phyloP scores from a whole-genome alignment of 2,888 invertebrate species.

The Ormyrus labotus region DNA sequence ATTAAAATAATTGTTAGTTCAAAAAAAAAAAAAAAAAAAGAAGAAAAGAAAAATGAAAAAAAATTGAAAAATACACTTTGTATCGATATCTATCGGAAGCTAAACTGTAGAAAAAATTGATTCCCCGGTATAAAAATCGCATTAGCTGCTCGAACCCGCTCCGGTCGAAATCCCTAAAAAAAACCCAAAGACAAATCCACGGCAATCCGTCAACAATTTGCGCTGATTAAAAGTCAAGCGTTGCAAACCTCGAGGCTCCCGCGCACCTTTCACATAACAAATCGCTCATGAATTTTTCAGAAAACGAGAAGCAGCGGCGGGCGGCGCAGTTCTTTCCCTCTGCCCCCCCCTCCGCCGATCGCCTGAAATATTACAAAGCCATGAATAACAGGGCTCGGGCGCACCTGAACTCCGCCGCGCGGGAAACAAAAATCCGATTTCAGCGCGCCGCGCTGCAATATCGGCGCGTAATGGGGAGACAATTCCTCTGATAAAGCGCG shows the following conservation, averaged over 20 bases:
- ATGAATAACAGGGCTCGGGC: constrained; percentile 39
- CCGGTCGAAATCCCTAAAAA: neutral
- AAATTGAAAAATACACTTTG: no score
- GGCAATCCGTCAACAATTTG: constrained; percentile 10
- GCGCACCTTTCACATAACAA: constrained; percentile 22
- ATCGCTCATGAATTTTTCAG: constrained; percentile 38
- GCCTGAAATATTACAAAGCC: constrained; percentile 49
- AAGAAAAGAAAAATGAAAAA: no score
- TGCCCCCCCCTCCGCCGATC: neutral
- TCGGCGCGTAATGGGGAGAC: constrained; percentile 26
- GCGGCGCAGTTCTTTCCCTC: neutral
- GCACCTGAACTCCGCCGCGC: neutral
- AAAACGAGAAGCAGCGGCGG: neutral
- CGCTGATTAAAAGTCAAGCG: constrained; percentile 35
- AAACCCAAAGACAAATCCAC: neutral
- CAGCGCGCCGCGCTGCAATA: constrained; percentile 4
- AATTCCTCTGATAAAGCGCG: constrained; percentile 40
- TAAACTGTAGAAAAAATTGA: no score
- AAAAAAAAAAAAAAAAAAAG: no score
- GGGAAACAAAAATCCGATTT: constrained; percentile 21
- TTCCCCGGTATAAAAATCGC: no score
- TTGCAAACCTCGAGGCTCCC: neutral
- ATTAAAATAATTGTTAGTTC: no score
- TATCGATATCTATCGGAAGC: no score
- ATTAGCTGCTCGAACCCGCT: no score